Evolutionary conservation across 1,140 invertebrate species (phyloP).

Genomic region (Zaprionus ornatus): DNA sequence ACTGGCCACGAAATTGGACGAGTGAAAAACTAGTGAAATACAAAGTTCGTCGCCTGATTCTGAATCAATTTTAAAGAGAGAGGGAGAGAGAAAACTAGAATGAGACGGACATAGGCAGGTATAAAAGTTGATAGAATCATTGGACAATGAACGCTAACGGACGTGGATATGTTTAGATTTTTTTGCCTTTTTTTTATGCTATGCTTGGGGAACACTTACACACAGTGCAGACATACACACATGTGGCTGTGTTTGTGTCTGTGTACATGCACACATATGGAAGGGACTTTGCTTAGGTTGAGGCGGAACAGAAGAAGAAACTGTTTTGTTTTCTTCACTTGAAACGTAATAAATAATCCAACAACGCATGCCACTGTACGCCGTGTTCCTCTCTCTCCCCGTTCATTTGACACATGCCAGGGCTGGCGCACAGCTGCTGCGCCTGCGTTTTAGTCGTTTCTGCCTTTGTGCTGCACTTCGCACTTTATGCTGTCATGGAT

Average conservation of each 20-base stretch:
- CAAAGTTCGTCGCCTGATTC: slow-evolving; percentile 43
- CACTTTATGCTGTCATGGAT: slow-evolving; percentile 19
- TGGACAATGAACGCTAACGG: slow-evolving; percentile 21
- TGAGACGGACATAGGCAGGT: not conserved
- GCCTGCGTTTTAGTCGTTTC: slow-evolving; percentile 34
- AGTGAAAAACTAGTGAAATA: slow-evolving; percentile 29
- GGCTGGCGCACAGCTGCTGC: slow-evolving; percentile 19
- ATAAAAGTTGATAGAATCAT: slow-evolving; percentile 3
- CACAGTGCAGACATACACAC: not conserved
- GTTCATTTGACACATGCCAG: not conserved
- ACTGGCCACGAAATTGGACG: slow-evolving; percentile 24
- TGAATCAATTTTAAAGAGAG: slow-evolving; percentile 10
- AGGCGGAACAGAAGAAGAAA: not conserved
- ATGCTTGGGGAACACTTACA: not conserved
- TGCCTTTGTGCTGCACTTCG: slow-evolving; percentile 15
- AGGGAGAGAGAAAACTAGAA: not conserved
- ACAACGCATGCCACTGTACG: slow-evolving; percentile 18
- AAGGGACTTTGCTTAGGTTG: not conserved
- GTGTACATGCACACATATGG: not conserved
- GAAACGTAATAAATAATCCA: slow-evolving; percentile 36
- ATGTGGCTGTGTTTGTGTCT: not conserved
- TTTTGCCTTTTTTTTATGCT: slow-evolving; percentile 14
- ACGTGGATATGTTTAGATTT: slow-evolving; percentile 11
- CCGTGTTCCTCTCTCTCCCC: not conserved
- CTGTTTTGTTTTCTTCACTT: slow-evolving; percentile 19